These are phyloP conservation scores for Nipponacmea schrenckii DNA, from an alignment of 2,888 invertebrate genomes.

Conservation along the genomic window DNA sequence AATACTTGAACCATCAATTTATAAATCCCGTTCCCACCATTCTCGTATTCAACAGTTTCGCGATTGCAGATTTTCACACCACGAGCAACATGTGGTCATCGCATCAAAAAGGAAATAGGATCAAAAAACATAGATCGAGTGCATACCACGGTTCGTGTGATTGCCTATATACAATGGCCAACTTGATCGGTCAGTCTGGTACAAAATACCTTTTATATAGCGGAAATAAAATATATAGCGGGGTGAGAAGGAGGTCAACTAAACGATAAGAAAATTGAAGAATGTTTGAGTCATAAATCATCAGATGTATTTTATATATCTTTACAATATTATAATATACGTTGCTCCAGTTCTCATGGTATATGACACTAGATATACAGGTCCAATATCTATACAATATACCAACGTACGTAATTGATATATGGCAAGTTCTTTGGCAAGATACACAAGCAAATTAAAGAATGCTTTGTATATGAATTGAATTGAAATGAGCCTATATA, in stretches of 20 bases:
- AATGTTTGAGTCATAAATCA: slow-evolving; percentile 4
- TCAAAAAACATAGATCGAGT: not conserved
- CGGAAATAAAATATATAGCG: not conserved
- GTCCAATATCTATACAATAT: no score
- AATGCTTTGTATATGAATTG: no score
- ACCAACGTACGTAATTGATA: no score
- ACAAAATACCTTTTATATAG: not conserved
- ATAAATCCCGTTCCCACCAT: no score
- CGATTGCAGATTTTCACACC: no score
- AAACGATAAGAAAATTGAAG: not conserved
- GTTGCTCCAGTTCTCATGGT: not conserved
- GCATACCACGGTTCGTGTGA: not conserved
- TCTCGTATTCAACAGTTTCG: no score
- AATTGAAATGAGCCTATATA: no score
- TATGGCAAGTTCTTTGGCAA: not conserved
- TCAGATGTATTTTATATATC: not conserved
- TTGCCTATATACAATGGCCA: not conserved
- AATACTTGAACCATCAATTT: no score
- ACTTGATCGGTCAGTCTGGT: not conserved
- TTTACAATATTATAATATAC: not conserved
- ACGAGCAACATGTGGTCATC: no score
- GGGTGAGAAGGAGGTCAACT: not conserved
- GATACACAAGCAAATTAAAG: not conserved
- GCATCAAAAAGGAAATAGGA: no score
- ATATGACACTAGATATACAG: not conserved